Conservation (phyloP, 37 sponge, comb jelly and placozoan species). For the Diacarnus erythraeanus region DNA sequence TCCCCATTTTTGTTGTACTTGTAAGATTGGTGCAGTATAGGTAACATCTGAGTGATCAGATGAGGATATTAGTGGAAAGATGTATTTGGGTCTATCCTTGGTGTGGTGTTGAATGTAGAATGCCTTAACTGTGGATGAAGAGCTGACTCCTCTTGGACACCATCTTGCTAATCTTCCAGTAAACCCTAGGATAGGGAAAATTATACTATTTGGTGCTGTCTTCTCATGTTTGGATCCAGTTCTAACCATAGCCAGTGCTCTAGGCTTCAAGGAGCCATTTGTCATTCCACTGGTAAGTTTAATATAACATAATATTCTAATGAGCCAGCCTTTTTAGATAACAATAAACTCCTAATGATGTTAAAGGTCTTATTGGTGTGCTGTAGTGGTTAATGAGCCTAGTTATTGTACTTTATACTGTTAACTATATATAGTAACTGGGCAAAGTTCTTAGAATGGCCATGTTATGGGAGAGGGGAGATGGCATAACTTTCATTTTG, state of each 20-base stretch:
- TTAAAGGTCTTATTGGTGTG: neutral
- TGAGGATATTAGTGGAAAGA: too few relatives aligned
- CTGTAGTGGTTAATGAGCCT: neutral
- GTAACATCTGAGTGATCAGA: too few relatives aligned
- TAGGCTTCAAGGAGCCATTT: constrained; percentile 87
- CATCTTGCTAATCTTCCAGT: constrained; percentile 88
- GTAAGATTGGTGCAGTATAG: neutral
- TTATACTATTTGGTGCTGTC: constrained; percentile 85
- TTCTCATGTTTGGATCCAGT: constrained; percentile 84
- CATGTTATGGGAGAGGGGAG: too few relatives aligned
- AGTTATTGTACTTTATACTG: neutral
- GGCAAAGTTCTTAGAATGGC: too few relatives aligned
- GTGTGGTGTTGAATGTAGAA: constrained; percentile 28
- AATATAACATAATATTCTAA: neutral
- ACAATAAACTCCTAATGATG: too few relatives aligned
- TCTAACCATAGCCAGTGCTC: constrained; percentile 64
- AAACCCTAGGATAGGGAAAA: constrained; percentile 82
- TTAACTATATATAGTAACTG: neutral
- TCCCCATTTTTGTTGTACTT: neutral
- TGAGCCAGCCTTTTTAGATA: neutral
- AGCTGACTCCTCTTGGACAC: constrained; percentile 86
- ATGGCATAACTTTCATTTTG: too few relatives aligned
- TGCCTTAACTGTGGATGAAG: constrained; percentile 68
- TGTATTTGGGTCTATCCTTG: neutral
- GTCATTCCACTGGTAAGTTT: constrained; percentile 67